Evolutionary conservation across 2,888 invertebrate species (phyloP).

Genomic region (Zhuqinia jingwanae): DNA sequence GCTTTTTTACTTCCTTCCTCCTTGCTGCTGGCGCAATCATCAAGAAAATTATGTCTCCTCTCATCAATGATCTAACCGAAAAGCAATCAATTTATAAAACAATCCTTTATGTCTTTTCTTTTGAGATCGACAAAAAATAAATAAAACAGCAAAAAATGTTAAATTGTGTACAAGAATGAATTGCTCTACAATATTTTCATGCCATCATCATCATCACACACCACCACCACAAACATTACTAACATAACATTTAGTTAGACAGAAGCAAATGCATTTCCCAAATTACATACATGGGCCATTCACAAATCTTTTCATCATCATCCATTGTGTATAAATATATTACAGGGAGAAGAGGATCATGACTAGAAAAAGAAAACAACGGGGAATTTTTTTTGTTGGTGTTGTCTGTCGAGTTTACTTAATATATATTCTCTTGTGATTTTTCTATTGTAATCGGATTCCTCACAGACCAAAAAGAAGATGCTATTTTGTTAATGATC

Average conservation of each 20-base stretch:
- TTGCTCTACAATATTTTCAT: background rate
- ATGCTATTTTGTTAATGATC: background rate
- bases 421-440: too few species aligned
- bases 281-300: conserved; percentile 2
- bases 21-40: conserved; percentile 21
- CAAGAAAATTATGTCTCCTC: conserved; percentile 6
- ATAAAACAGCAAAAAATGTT: background rate
- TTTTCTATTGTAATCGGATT: background rate
- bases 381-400: background rate
- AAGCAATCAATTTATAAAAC: conserved; percentile 36
- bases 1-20: background rate
- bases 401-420: too few species aligned
- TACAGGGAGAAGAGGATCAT: too few species aligned
- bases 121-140: background rate
- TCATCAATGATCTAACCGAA: conserved; percentile 26
- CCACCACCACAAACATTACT: background rate
- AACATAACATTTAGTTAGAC: background rate
- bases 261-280: background rate
- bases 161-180: background rate
- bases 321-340: background rate
- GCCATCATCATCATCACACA: too few species aligned
- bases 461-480: too few species aligned
- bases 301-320: background rate
- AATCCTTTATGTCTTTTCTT: background rate
- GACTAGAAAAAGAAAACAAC: background rate